A percentile compares a stretch with the other conserved stretches of the same genome.
Conservation (phyloP, 2,888 invertebrate genomes). For the Netelia fuscicornis region DNA sequence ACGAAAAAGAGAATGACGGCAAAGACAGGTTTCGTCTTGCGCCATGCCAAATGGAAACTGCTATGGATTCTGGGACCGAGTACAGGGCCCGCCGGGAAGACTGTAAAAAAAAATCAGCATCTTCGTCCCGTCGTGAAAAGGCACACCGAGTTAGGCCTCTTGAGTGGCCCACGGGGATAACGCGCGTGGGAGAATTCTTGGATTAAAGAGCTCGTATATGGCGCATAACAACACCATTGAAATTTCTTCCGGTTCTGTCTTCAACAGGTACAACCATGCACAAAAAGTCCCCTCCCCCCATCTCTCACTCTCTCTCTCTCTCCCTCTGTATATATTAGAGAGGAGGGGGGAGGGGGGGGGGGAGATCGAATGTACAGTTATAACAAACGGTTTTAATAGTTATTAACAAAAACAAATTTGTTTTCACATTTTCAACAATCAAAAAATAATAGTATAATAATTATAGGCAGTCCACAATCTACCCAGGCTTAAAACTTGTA, state of each 20-base stretch:
- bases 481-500: too few relatives aligned
- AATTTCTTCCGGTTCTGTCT: slow-evolving; percentile 71
- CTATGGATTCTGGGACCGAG: slow-evolving; percentile 67
- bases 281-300: slow-evolving; percentile 8
- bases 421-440: too few relatives aligned
- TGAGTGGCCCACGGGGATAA: slow-evolving; percentile 28
- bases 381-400: too few relatives aligned
- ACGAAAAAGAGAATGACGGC: slow-evolving; percentile 45
- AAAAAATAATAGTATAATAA: too few relatives aligned
- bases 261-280: slow-evolving; percentile 53
- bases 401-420: too few relatives aligned
- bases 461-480: too few relatives aligned
- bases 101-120: slow-evolving; percentile 73
- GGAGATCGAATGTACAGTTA: too few relatives aligned
- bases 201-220: slow-evolving; percentile 57
- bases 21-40: slow-evolving; percentile 48
- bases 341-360: too few relatives aligned
- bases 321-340: too few relatives aligned
- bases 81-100: slow-evolving; percentile 62
- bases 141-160: slow-evolving; percentile 44
- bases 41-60: slow-evolving; percentile 69
- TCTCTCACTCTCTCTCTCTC: not conserved
- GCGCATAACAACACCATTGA: slow-evolving; percentile 68
- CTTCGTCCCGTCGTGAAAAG: slow-evolving; percentile 61
- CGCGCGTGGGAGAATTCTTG: slow-evolving; percentile 80